These are phyloP conservation scores for Phyto melanocephala DNA, from an alignment of 2,888 invertebrate genomes.

Conservation along the genomic window DNA sequence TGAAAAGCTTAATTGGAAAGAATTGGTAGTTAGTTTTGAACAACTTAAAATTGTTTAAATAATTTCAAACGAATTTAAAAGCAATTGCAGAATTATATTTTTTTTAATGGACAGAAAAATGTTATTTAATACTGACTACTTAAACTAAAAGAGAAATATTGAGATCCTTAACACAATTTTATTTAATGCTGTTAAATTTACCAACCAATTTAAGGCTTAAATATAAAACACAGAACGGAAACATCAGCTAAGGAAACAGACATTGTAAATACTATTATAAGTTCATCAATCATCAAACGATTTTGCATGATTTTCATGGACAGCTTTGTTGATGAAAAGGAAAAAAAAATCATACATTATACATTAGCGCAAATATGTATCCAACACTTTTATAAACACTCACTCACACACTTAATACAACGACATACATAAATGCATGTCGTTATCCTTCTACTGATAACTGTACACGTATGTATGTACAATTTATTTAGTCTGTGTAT, in stretches of 20 bases:
- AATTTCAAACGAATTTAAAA: too few relatives aligned
- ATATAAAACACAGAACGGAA: background rate
- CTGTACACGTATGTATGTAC: background rate
- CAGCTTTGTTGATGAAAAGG: slow-evolving; percentile 16
- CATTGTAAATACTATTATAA: slow-evolving; percentile 38
- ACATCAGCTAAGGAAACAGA: background rate
- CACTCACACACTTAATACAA: background rate
- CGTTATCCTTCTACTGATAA: background rate
- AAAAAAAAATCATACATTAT: slow-evolving; percentile 4
- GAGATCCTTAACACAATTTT: too few relatives aligned
- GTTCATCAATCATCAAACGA: slow-evolving; percentile 57
- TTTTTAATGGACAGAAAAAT: too few relatives aligned
- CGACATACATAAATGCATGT: background rate
- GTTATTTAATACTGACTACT: too few relatives aligned
- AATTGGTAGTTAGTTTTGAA: too few relatives aligned
- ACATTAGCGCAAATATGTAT: slow-evolving; percentile 29
- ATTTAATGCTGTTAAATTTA: background rate
- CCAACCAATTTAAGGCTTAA: background rate
- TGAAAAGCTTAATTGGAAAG: too few relatives aligned
- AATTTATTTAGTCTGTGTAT: background rate
- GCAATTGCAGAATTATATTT: too few relatives aligned
- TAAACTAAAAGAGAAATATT: too few relatives aligned
- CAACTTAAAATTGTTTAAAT: too few relatives aligned
- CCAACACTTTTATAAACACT: background rate
- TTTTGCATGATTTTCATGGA: slow-evolving; percentile 50